Base-by-base conservation (phyloP, 2,888 invertebrate genomes). In the Cataglyphis cursor region DNA sequence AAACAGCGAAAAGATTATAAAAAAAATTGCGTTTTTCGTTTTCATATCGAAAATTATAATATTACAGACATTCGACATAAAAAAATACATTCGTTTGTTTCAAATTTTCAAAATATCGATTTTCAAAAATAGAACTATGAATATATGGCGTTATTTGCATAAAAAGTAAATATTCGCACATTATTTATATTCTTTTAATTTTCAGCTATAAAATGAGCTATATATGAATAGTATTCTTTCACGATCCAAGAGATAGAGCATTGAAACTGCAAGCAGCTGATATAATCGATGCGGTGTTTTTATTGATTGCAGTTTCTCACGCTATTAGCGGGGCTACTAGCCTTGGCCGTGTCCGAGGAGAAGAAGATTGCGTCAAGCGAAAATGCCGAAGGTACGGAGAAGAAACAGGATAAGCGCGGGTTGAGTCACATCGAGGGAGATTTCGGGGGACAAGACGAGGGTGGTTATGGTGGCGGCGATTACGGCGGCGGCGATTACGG, bases 361-460 rank as follows among this genome's bases (percentile, higher is more conserved):
- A 75, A 85, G 94, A 95, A 31, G 91, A 91, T 57, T 92, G 31
- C 8, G 18, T 18, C 31, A 28, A 24, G 18, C 64, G 9, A 83
- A 65, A 15, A 82, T 87, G 38, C 66, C 59, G 48, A 89, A 90
- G 12, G 87, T 90, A 95, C 90, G 76, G 97, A 97, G 86, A 97
- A 97, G 93, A 97, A 97, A 90, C 97, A 97, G 93, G 97, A 97
- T 89, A 97, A 97, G 94, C 96, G 97, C 92, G 97, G 97, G 81
- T 95, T 97, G 82, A 96, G 96, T 91, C 95, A 96, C 82, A 89
- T 93, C 68, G 95, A 94, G 78, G 41, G 85, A 87, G 9, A 88
- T 87, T 5, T 73, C 18, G 15, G 85, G 70, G 28, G 85, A 82
- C n/a, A 86, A 48, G 88, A 86, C 5, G 92, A 92, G 28, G 91